A percentile compares a stretch with the other conserved stretches of the same genome.
Evolutionary conservation across 2,797 vertebrate genomes (phyloP).

Genomic region (Hippopotamyrus pictus): DNA sequence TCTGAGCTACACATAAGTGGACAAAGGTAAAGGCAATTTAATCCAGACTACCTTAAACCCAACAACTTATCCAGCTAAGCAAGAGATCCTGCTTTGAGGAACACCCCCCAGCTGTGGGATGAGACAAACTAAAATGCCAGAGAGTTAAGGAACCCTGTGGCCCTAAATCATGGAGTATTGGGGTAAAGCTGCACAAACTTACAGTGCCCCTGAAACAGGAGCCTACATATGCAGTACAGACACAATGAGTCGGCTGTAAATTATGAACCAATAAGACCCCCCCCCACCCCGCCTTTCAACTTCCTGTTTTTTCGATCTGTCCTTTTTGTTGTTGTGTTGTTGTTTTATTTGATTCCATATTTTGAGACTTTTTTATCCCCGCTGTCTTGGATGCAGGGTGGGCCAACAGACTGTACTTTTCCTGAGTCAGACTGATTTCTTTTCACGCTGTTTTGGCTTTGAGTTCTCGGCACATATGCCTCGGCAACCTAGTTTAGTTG

Average conservation of each 20-base stretch:
- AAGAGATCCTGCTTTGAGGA: neutral
- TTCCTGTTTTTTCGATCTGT: constrained; percentile 29
- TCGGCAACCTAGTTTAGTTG: neutral
- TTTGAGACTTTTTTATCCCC: neutral
- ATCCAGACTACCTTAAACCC: neutral
- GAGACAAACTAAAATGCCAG: neutral
- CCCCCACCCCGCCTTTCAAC: neutral
- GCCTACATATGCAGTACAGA: constrained; percentile 46
- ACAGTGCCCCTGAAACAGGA: constrained; percentile 56
- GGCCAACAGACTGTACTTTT: neutral
- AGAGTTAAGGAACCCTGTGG: neutral
- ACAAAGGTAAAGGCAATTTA: neutral
- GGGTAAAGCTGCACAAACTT: constrained; percentile 20
- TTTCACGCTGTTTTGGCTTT: neutral
- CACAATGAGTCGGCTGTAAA: constrained; percentile 48
- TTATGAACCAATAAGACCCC: constrained; percentile 53
- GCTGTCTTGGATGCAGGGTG: neutral
- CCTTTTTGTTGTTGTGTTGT: neutral
- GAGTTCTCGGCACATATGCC: neutral
- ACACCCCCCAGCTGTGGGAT: neutral
- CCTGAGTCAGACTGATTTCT: neutral
- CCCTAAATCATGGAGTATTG: neutral
- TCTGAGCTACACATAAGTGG: neutral
- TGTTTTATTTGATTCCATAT: neutral
- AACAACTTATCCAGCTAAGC: neutral